Conservation (phyloP, 35 echinoderm and acorn worm species). For the Chiridota heheva region DNA sequence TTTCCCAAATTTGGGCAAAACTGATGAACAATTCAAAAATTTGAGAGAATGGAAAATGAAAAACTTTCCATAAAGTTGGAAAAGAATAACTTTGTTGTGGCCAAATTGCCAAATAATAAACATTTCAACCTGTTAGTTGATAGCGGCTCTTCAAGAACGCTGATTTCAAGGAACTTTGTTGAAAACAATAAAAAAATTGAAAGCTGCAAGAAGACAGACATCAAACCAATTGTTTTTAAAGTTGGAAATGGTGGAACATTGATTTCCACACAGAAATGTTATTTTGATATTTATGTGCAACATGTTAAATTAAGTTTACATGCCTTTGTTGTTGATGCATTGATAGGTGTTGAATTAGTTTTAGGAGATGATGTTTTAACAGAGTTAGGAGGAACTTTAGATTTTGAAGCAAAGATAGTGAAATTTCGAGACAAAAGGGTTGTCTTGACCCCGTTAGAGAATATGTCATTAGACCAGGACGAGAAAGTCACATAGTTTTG, state of each 20-base stretch:
- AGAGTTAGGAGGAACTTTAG: not conserved
- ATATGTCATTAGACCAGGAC: not conserved
- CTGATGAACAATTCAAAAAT: not conserved
- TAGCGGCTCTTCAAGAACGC: not conserved
- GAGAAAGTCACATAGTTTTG: not conserved
- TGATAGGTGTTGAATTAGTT: not conserved
- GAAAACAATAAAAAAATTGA: not conserved
- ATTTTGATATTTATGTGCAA: not conserved
- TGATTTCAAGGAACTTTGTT: not conserved
- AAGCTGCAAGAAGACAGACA: not conserved
- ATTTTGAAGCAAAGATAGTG: not conserved
- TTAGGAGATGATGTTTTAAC: not conserved
- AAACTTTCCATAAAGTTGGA: not conserved
- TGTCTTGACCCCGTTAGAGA: not conserved
- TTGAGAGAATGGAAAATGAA: not conserved
- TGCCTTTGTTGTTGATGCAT: not conserved
- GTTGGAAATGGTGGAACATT: slow-evolving; percentile 13
- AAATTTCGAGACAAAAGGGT: not conserved
- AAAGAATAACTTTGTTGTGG: not conserved
- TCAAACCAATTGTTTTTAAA: not conserved
- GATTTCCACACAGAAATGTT: not conserved
- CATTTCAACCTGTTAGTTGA: not conserved
- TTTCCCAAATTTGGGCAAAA: not conserved
- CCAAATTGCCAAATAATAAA: not conserved
- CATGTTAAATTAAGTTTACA: not conserved